Evolutionary conservation across 1,140 invertebrate genomes (phyloP).

Genomic region (Brachionus rotundiformis): DNA sequence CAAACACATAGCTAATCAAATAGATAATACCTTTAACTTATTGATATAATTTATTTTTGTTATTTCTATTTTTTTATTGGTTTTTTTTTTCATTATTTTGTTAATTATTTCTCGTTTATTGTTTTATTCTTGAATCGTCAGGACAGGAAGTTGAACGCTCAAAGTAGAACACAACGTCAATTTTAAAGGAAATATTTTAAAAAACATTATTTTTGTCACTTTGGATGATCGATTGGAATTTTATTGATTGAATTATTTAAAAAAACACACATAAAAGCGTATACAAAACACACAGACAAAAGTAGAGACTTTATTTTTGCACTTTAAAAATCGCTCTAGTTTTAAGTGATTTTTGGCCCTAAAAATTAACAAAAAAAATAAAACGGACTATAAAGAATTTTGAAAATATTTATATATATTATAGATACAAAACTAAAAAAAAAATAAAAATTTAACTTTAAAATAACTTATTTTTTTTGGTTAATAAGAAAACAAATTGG

Average conservation of each 20-base stretch:
- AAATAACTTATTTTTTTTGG: no score
- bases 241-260: slow-evolving; percentile 5
- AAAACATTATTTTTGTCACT: background rate
- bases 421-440: no score
- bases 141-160: background rate
- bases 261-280: background rate
- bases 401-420: background rate
- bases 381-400: background rate
- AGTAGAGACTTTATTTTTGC: background rate
- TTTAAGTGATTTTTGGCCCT: background rate
- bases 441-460: no score
- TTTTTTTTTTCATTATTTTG: background rate
- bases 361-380: background rate
- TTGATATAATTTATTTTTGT: slow-evolving; percentile 2
- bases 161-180: background rate
- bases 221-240: slow-evolving; percentile 1
- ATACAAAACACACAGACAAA: background rate
- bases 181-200: background rate
- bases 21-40: slow-evolving; percentile 39
- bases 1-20: slow-evolving; percentile 6
- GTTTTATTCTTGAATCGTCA: slow-evolving; percentile 32
- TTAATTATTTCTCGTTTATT: slow-evolving; percentile 27
- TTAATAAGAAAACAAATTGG: no score
- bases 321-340: background rate
- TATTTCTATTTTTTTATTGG: slow-evolving; percentile 10